Evolutionary conservation across 2,113 vertebrate genomes (phyloP), one percentile per base, ranked within the genome.

Genomic region (Bombycilla garrulus): DNA sequence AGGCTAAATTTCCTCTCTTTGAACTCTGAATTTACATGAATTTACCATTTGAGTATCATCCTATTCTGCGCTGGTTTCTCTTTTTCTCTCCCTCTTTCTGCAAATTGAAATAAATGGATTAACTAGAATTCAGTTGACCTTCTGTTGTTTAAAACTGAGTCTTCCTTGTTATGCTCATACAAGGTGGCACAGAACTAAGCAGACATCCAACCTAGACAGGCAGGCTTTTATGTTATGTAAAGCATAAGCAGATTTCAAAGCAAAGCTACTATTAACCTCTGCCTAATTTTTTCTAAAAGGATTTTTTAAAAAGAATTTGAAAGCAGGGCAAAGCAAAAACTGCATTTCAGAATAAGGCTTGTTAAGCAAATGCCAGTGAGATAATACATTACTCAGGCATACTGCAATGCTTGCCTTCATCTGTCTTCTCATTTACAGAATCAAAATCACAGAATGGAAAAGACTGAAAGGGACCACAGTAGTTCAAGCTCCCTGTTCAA

Each of bases 211-310:
- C 80, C 76, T 93, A 88, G 82, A 77, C 82, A 92, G 86, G 80
- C 83, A 84, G 72, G 82, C 91, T 93, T 94, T 90, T 92, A 93
- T 56, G 76, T 96, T 95, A 93, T 74, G 77, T 93, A 97, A 96
- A 95, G 60, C 92, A 88, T 94, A 96, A 97, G 95, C 91, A 97
- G 96, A 97, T 96, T 95, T 92, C 76, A 60, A 91, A 96, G 86
- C 36, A 95, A 94, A 96, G 94, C 92, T 90, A 92, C 94, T 92
- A 88, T 92, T 95, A 92, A 84, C 92, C 92, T 92, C 95, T 92
- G 86, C 86, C 80, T 88, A 92, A 84, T 94, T 95, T 96, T 82
- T 96, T 86, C 88, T 95, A 81, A 88, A 96, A 88, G 86, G 76
- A 92, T 81, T 92, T 95, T 79, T 54, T 33, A 0, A 1, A 85